Evolutionary conservation across 2,888 invertebrate species (phyloP).

Genomic region (Aspidiotus destructor): DNA sequence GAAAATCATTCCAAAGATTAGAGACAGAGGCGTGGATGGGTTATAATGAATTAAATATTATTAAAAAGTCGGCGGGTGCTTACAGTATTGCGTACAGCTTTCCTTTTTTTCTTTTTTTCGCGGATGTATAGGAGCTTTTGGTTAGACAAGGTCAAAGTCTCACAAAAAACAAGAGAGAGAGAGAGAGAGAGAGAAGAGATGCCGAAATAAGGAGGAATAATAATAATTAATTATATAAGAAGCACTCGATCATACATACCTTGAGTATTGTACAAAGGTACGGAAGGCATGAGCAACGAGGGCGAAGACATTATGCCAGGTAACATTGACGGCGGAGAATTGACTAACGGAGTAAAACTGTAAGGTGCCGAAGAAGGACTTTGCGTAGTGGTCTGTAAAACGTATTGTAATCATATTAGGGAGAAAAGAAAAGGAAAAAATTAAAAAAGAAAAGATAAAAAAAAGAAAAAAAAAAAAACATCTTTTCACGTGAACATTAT

Average conservation of each 20-base stretch:
- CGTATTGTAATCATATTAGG: not conserved
- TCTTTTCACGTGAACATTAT: too few species aligned
- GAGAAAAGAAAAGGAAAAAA: not conserved
- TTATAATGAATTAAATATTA: too few species aligned
- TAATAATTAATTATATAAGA: not conserved
- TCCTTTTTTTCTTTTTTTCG: too few species aligned
- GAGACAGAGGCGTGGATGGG: too few species aligned
- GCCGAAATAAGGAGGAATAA: slow-evolving; percentile 42
- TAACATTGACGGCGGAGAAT: slow-evolving; percentile 40
- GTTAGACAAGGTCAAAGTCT: too few species aligned
- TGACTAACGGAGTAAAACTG: slow-evolving; percentile 37
- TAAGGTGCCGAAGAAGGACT: slow-evolving; percentile 21
- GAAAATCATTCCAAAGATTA: too few species aligned
- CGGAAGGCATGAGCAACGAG: slow-evolving; percentile 41
- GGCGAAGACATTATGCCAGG: slow-evolving; percentile 42
- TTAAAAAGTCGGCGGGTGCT: too few species aligned
- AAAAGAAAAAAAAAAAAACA: too few species aligned
- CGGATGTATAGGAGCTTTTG: too few species aligned
- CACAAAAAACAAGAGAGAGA: too few species aligned
- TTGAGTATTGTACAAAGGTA: slow-evolving; percentile 41
- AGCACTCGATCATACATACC: slow-evolving; percentile 5
- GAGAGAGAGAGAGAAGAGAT: too few species aligned
- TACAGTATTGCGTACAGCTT: too few species aligned
- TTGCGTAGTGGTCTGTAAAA: slow-evolving; percentile 21
- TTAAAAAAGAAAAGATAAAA: not conserved